A percentile compares a stretch with the other conserved stretches of the same genome.
Conservation (phyloP, 2,113 vertebrate species). For the Anthoscopus minutus region DNA sequence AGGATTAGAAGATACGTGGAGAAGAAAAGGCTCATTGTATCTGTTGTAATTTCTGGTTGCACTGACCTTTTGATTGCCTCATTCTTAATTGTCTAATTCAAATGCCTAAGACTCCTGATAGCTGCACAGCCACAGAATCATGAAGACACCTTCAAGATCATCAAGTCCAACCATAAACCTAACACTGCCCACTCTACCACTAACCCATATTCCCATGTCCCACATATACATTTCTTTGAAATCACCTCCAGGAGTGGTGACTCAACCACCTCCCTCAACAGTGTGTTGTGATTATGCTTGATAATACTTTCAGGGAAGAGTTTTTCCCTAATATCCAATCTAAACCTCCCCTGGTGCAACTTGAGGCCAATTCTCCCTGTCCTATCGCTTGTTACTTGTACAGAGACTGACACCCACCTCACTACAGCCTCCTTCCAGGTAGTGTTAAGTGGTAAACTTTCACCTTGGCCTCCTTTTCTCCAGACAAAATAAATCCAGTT, state of each 20-base stretch:
- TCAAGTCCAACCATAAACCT: not conserved
- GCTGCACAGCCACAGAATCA: not conserved
- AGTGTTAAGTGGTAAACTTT: not conserved
- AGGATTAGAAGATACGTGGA: accelerated
- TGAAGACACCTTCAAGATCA: not conserved
- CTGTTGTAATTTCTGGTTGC: not conserved
- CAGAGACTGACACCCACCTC: not conserved
- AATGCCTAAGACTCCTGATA: not conserved
- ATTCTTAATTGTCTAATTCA: not conserved
- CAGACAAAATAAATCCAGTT: not conserved
- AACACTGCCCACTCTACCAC: not conserved
- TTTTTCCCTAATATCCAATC: not conserved
- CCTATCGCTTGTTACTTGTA: not conserved
- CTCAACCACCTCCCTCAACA: not conserved
- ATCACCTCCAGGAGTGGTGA: not conserved
- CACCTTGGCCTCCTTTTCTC: not conserved
- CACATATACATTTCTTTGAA: not conserved
- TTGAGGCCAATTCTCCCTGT: not conserved
- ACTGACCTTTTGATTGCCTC: not conserved
- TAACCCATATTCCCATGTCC: not conserved
- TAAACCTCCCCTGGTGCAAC: not conserved
- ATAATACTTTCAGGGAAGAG: not conserved
- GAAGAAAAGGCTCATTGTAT: not conserved
- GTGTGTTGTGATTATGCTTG: not conserved
- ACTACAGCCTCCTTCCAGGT: not conserved